Base-by-base conservation (phyloP, 2,113 vertebrate genomes). In the Thunnus maccoyii region DNA sequence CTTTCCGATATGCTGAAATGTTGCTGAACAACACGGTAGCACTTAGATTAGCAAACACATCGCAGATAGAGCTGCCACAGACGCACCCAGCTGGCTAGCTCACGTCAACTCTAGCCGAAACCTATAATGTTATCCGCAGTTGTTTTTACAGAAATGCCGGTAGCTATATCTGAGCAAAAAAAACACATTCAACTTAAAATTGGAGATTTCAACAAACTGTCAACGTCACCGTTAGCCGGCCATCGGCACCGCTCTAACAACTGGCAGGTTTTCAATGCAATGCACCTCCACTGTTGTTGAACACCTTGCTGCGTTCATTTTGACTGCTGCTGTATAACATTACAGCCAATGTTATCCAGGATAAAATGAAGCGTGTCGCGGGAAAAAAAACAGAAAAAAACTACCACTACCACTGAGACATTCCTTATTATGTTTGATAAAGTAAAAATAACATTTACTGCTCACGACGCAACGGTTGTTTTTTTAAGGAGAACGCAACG, bases 251-350 rank as follows among this genome's bases (percentile, higher is more conserved):
- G 51, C 58, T 70, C 58, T 71, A 56, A 62, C 55, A 80, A 62
- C 75, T 72, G 67, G 66, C 82, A 87, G 86, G 22, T 60, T 88
- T 76, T 86, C 85, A 84, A 75, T 48, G 91, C 86, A 74, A 32
- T 80, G 91, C 89, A 90, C 84, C 90, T 88, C 83, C 76, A 46
- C 54, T 83, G 90, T 83, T 89, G 86, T 65, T 88, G 71, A 74
- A 92, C 93, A 94, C 91, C 87, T 92, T 86, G 83, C 89, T 86
- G 85, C 91, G 83, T 91, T 93, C 92, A 93, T 94, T 78, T 86
- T 89, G 78, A 88, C 83, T 22, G 18, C 73, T 64, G 77, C 84
- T 62, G 65, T 11, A 55, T 72, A 72, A 83, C 87, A 85, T 86
- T 22, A 27, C 84, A 25, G 62, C 36, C 32, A 73, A 16, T 51